Conservation (phyloP, 1,140 invertebrate species). For the Antheraea mylitta region DNA sequence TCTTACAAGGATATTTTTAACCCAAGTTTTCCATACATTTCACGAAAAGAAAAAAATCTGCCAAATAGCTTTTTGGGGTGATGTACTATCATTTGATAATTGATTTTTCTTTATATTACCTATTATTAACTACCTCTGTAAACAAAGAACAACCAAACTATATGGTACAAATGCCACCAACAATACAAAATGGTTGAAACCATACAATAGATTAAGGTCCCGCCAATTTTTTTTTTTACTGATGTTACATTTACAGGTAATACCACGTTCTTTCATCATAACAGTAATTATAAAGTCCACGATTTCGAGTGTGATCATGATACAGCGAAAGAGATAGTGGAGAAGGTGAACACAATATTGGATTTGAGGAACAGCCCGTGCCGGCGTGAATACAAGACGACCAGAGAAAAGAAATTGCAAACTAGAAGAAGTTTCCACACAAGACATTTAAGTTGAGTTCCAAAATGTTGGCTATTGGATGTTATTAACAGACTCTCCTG, state of each 20-base stretch:
- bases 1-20: no score
- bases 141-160: no score
- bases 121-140: no score
- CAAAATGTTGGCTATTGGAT: background rate
- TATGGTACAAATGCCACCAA: no score
- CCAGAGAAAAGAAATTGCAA: slow-evolving; percentile 69
- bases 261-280: slow-evolving; percentile 49
- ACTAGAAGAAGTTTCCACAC: slow-evolving; percentile 68
- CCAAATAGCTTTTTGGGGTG: no score
- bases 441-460: slow-evolving; percentile 58
- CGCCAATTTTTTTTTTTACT: background rate
- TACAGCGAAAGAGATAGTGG: slow-evolving; percentile 89
- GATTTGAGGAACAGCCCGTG: slow-evolving; percentile 88
- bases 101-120: no score
- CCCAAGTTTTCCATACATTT: no score
- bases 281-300: slow-evolving; percentile 87
- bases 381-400: slow-evolving; percentile 85
- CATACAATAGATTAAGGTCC: no score
- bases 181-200: no score
- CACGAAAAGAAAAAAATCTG: no score
- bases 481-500: background rate
- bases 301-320: slow-evolving; percentile 91
- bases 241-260: slow-evolving; percentile 35
- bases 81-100: no score
- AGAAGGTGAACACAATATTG: slow-evolving; percentile 93